Evolutionary conservation across 2,888 invertebrate species (phyloP), one percentile per base, ranked within the genome.

Genomic region (Sesia apiformis): DNA sequence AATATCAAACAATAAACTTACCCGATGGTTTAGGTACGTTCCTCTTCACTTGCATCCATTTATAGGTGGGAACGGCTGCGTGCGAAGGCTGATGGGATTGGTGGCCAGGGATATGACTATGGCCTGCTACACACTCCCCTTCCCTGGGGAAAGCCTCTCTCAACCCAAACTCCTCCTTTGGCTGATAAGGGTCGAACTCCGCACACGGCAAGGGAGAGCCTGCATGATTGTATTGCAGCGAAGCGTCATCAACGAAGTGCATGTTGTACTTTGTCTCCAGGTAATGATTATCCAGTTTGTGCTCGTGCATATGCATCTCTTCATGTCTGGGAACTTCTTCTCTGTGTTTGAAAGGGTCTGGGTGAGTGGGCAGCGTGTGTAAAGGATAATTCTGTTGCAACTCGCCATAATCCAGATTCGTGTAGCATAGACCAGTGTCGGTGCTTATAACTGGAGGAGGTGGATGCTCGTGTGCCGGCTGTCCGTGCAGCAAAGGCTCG

Each of bases 21-120:
- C 97, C 95, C 80, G 95, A 91, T 67, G 98, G 97, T 87, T 98
- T 98, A 53, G 98, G 97, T 64, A 97, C 95, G 84, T 97, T 98
- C 81, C 98, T 92, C 88, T 98, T 98, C 71, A 98, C 96, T 90
- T 98, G 98, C 98, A 98, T 98, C 98, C 98, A 98, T 83, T 98
- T 98, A 86, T 98, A 98, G 0, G 98, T 97, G 39, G 97, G 97
- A 58, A 97, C 93, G 52, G 92, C 89, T 7, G 92, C 86, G 63
- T 92, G 93, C 70, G 92, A 71, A 76, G 92, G 62, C 75, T 78
- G 40, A 67, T 89, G 78, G 60, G 82, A 66, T 76, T 82, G 72
- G 66, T 86, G 77, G 4, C 63, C 64, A 58, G 78, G 62, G 57
- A 77, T 70, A 58, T 83, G 84, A 39, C 79, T 75, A 63, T 83